Evolutionary conservation across 2,888 invertebrate genomes (phyloP).

Genomic region (Megamerina dolium): DNA sequence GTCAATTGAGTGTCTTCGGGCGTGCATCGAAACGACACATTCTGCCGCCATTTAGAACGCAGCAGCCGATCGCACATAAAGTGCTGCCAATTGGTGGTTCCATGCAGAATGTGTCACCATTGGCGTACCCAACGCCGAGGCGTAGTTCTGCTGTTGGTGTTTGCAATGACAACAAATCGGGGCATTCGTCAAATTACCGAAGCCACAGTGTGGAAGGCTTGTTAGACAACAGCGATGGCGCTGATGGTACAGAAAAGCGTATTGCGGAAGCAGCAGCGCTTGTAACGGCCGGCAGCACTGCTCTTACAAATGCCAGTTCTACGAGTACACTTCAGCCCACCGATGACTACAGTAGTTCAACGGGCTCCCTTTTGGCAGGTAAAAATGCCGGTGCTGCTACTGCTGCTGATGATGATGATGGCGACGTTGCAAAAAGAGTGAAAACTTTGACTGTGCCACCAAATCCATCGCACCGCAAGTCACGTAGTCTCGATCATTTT

Average conservation of each 20-base stretch:
- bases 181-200: conserved; percentile 49
- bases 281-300: conserved; percentile 39
- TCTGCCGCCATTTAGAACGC: conserved; percentile 43
- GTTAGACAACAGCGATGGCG: conserved; percentile 48
- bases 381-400: too few relatives aligned
- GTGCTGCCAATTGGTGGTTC: conserved; percentile 28
- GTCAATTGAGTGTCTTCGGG: conserved; percentile 33
- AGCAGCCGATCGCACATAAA: conserved; percentile 31
- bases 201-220: conserved; percentile 60
- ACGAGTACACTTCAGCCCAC: conserved; percentile 36
- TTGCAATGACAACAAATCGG: conserved; percentile 42
- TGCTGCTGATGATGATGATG: too few relatives aligned
- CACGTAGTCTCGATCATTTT: conserved; percentile 61
- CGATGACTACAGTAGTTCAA: conserved; percentile 19
- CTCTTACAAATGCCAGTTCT: conserved; percentile 40
- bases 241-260: conserved; percentile 30
- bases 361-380: conserved; percentile 18
- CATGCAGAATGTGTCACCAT: conserved; percentile 38
- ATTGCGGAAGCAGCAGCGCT: conserved; percentile 40
- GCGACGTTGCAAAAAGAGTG: conserved; percentile 35
- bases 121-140: conserved; percentile 35
- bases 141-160: conserved; percentile 44
- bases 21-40: conserved; percentile 37
- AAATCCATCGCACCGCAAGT: conserved; percentile 50
- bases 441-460: conserved; percentile 32